Percentiles rank a stretch among this genome's conserved stretches.
Evolutionary conservation across 1,140 invertebrate genomes (phyloP).

Genomic region (Drosophila kohkoa): DNA sequence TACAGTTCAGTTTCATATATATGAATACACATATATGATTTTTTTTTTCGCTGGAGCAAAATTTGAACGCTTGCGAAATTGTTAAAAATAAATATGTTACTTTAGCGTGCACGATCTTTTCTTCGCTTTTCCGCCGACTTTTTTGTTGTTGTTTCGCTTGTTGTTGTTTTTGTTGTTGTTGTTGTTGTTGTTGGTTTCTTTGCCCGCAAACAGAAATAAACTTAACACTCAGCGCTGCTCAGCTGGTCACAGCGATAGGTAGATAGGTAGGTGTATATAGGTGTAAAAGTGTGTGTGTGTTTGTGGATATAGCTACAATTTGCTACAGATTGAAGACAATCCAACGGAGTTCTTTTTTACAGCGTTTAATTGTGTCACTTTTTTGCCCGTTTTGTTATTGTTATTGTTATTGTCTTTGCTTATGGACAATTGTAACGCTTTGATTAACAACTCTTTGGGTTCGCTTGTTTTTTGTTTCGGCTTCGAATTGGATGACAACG

Average conservation of each 20-base stretch:
- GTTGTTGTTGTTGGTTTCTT: not conserved
- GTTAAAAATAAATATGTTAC: slow-evolving; percentile 80
- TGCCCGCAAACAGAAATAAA: slow-evolving; percentile 74
- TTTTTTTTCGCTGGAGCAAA: slow-evolving; percentile 63
- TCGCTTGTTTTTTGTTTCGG: slow-evolving; percentile 58
- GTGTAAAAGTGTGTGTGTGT: slow-evolving; percentile 9
- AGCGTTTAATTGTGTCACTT: slow-evolving; percentile 56
- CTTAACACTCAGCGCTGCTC: slow-evolving; percentile 69
- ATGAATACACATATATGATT: slow-evolving; percentile 8
- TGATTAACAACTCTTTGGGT: slow-evolving; percentile 33
- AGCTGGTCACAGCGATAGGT: slow-evolving; percentile 15
- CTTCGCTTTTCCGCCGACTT: slow-evolving; percentile 45
- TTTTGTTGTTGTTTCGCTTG: slow-evolving; percentile 45
- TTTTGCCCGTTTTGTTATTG: slow-evolving; percentile 25
- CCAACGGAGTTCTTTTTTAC: slow-evolving; percentile 23
- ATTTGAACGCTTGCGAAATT: slow-evolving; percentile 78
- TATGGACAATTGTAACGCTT: slow-evolving; percentile 50
- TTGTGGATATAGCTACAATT: slow-evolving; percentile 22
- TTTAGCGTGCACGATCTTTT: slow-evolving; percentile 64
- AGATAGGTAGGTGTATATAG: slow-evolving; percentile 21
- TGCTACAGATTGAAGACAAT: slow-evolving; percentile 40
- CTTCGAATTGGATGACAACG: slow-evolving; percentile 18
- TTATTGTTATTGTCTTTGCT: slow-evolving; percentile 25
- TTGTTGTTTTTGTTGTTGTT: not conserved
- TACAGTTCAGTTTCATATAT: slow-evolving; percentile 25